These are phyloP conservation scores for Cheilosia pagana DNA, from an alignment of 2,888 invertebrate species.

Conservation along the genomic window DNA sequence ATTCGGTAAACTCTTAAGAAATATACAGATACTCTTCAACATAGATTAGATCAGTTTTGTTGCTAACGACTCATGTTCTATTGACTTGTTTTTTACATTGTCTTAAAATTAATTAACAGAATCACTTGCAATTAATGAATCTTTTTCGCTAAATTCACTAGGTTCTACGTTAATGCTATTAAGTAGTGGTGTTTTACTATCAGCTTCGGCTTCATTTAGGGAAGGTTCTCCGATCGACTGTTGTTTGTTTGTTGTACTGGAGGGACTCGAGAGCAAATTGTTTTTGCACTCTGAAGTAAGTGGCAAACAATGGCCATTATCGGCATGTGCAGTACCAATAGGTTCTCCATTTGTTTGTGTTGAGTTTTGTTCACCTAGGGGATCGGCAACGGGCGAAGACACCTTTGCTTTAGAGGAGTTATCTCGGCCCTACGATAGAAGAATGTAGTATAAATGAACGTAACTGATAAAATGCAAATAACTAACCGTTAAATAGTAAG, in stretches of 20 bases:
- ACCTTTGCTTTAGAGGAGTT: conserved; percentile 5
- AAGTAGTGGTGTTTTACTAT: conserved; percentile 81
- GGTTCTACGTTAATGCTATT: conserved; percentile 73
- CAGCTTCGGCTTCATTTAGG: conserved; percentile 77
- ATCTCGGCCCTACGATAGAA: conserved; percentile 47
- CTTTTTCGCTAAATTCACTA: conserved; percentile 70
- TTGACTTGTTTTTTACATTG: conserved; percentile 22
- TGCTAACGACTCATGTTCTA: conserved; percentile 18
- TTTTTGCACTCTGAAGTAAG: conserved; percentile 1
- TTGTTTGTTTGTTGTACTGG: conserved; percentile 25
- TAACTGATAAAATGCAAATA: conserved; percentile 19
- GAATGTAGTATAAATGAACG: not conserved
- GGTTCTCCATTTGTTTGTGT: not conserved
- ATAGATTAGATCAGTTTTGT: conserved; percentile 10
- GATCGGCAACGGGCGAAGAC: not conserved
- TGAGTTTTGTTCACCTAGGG: not conserved
- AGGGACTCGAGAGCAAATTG: conserved; percentile 14
- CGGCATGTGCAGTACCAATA: not conserved
- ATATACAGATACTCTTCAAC: conserved; percentile 27
- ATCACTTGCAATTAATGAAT: conserved; percentile 66
- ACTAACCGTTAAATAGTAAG: conserved; percentile 93
- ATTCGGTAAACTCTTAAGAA: conserved; percentile 37
- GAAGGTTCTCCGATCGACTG: conserved; percentile 42
- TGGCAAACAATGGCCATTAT: not conserved
- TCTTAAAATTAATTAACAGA: conserved; percentile 68